phyloP scores from a whole-genome alignment of 2,113 vertebrate species.

The human (Homo sapiens) region DNA sequence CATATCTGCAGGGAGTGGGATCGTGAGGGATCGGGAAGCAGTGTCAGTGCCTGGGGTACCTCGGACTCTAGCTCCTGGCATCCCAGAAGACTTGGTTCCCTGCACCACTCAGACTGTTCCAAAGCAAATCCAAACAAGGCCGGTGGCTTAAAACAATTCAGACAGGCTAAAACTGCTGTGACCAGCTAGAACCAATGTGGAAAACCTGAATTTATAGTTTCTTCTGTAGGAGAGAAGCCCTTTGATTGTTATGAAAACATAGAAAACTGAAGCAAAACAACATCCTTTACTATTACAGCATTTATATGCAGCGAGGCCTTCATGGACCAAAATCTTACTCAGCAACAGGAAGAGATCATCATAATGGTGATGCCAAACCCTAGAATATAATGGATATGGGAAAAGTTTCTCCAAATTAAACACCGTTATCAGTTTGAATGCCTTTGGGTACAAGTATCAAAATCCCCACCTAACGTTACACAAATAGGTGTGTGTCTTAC shows the following conservation, averaged over 20 bases:
- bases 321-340: not conserved
- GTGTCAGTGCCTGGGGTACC: rapidly evolving
- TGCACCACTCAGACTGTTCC: not conserved
- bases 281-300: not conserved
- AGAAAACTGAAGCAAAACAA: not conserved
- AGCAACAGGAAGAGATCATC: not conserved
- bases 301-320: not conserved
- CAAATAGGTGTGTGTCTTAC: not conserved
- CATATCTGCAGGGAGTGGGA: not conserved
- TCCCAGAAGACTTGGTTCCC: not conserved
- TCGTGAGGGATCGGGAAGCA: too few species aligned
- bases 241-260: not conserved
- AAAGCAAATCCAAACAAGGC: not conserved
- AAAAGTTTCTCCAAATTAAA: not conserved
- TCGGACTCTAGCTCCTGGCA: not conserved
- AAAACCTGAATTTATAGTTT: not conserved
- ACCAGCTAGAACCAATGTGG: not conserved
- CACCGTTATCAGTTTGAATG: not conserved
- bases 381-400: not conserved
- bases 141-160: not conserved
- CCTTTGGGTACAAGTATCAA: not conserved
- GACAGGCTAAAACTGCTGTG: not conserved
- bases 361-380: not conserved
- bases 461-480: not conserved
- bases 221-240: not conserved